Percentiles rank a stretch among this genome's conserved stretches.
Conservation (phyloP, 2,888 invertebrate species). For the Limnephilus lunatus region DNA sequence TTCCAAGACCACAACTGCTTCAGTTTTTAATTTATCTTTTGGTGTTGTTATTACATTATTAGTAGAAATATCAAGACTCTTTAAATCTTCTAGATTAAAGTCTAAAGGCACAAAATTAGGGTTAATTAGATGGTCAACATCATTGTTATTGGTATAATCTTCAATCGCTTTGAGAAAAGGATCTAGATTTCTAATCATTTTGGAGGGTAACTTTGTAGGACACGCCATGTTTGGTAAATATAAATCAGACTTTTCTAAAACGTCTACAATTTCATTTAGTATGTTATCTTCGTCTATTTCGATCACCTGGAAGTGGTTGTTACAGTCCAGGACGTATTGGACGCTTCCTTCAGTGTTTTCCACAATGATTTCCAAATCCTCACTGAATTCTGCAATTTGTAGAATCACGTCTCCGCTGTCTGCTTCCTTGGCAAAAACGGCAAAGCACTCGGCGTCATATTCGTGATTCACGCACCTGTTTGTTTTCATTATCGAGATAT, state of each 20-base stretch:
- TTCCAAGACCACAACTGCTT: neutral
- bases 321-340: slow-evolving; percentile 15
- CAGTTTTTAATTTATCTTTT: neutral
- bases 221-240: neutral
- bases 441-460: neutral
- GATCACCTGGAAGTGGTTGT: slow-evolving; percentile 23
- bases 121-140: slow-evolving; percentile 24
- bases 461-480: neutral
- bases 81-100: neutral
- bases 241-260: slow-evolving; percentile 15
- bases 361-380: slow-evolving; percentile 5
- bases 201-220: neutral
- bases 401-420: slow-evolving; percentile 3
- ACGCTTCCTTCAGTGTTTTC: slow-evolving; percentile 31
- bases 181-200: neutral
- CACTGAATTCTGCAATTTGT: slow-evolving; percentile 11
- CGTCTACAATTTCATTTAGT: slow-evolving; percentile 23
- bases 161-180: neutral
- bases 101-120: neutral
- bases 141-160: slow-evolving; percentile 12
- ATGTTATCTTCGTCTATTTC: slow-evolving; percentile 32
- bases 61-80: neutral
- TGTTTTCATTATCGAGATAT: slow-evolving; percentile 6
- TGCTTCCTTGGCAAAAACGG: neutral
- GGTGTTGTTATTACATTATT: neutral